These are phyloP conservation scores for Ammodytes marinus DNA, from an alignment of 2,113 vertebrate genomes.

Conservation along the genomic window DNA sequence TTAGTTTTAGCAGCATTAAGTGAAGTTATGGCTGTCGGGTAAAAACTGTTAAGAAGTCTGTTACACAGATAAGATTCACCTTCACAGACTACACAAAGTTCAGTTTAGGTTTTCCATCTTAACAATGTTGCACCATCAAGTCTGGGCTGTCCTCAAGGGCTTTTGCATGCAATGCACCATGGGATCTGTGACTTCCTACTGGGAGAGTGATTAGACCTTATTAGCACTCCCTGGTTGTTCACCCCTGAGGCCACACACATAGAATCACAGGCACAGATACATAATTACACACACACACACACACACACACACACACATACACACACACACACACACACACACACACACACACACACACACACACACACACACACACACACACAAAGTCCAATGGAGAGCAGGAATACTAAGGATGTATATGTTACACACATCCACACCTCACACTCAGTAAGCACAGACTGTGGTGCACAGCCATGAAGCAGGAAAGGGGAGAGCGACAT, in stretches of 20 bases:
- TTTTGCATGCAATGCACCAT: conserved; percentile 30
- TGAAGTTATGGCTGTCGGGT: too few relatives aligned
- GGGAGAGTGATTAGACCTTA: conserved; percentile 71
- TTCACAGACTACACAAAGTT: conserved; percentile 5
- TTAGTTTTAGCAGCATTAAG: too few relatives aligned
- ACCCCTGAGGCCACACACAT: conserved; percentile 26
- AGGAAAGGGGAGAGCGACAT: background rate
- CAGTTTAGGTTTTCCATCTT: conserved; percentile 3
- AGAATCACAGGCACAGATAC: conserved; percentile 8
- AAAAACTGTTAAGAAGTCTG: too few relatives aligned
- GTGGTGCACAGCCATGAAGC: background rate
- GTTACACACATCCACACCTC: background rate
- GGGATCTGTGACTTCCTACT: conserved; percentile 56
- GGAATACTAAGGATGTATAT: background rate
- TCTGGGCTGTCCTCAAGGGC: conserved; percentile 35
- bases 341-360: too few relatives aligned
- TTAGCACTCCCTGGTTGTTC: conserved; percentile 66
- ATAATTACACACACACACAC: conserved; percentile 6
- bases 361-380: background rate
- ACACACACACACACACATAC: background rate
- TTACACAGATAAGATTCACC: conserved; percentile 12
- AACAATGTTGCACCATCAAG: too few relatives aligned
- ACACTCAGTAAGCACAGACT: background rate
- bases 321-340: too few relatives aligned
- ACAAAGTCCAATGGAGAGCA: background rate